These are phyloP conservation scores for Plebejus anna DNA, from an alignment of 2,888 invertebrate species.

Conservation along the genomic window DNA sequence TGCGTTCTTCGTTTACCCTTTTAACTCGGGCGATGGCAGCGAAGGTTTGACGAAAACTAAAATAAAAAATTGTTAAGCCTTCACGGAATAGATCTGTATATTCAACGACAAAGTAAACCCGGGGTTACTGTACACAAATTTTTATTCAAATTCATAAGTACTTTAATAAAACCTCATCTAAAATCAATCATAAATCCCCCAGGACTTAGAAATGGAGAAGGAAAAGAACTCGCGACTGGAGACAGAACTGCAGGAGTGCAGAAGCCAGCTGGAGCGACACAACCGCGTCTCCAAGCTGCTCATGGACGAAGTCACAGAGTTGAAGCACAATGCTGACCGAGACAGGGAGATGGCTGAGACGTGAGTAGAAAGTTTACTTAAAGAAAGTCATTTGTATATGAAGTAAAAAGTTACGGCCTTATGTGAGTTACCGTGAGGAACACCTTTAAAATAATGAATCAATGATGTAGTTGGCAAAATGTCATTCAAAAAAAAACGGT, in stretches of 20 bases:
- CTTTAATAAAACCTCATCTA: too few relatives aligned
- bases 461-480: background rate
- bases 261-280: slow-evolving; percentile 80
- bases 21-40: too few relatives aligned
- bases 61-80: too few relatives aligned
- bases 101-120: too few relatives aligned
- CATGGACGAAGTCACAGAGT: slow-evolving; percentile 81
- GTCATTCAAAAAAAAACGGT: background rate
- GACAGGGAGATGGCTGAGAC: slow-evolving; percentile 81
- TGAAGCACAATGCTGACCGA: slow-evolving; percentile 81
- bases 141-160: too few relatives aligned
- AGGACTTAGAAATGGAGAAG: slow-evolving; percentile 77
- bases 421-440: background rate
- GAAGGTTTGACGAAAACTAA: too few relatives aligned
- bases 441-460: background rate
- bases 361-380: slow-evolving; percentile 45
- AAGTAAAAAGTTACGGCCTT: background rate
- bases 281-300: slow-evolving; percentile 83
- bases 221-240: slow-evolving; percentile 71
- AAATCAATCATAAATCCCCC: slow-evolving; percentile 31
- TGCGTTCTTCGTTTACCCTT: too few relatives aligned
- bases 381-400: background rate
- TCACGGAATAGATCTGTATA: too few relatives aligned
- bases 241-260: slow-evolving; percentile 73
- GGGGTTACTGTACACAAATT: too few relatives aligned